These are phyloP conservation scores for Jacana jacana DNA, from an alignment of 2,113 vertebrate genomes.

Conservation along the genomic window DNA sequence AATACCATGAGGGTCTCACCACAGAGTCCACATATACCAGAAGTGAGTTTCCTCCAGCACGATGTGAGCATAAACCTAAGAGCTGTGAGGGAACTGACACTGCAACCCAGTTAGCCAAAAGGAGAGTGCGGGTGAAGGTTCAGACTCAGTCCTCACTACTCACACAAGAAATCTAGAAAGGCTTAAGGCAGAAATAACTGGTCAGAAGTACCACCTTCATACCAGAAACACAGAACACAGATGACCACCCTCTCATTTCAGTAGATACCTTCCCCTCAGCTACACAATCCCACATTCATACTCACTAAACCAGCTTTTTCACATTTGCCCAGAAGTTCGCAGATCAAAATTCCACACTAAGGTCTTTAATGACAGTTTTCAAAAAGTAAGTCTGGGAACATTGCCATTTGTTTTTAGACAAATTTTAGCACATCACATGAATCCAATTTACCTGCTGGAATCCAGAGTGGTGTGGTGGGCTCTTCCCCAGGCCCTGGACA, in stretches of 20 bases:
- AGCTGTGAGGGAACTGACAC: background rate
- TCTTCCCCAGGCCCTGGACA: slow-evolving; percentile 87
- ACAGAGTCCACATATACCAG: background rate
- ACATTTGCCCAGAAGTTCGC: background rate
- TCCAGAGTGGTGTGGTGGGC: slow-evolving; percentile 88
- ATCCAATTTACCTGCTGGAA: slow-evolving; percentile 88
- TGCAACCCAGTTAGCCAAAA: background rate
- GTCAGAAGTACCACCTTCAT: background rate
- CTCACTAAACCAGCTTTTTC: background rate
- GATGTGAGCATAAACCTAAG: background rate
- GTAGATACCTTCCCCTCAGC: background rate
- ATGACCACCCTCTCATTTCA: background rate
- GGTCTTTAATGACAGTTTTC: background rate
- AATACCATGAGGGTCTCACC: background rate
- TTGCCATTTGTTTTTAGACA: background rate
- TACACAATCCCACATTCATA: background rate
- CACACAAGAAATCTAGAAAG: background rate
- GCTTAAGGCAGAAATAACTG: background rate
- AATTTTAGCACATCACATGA: background rate
- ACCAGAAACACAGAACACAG: background rate
- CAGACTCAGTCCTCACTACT: background rate
- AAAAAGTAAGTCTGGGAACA: background rate
- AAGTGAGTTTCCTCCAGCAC: background rate
- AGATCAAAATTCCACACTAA: background rate
- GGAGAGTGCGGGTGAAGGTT: background rate